Percentiles rank a stretch among this genome's conserved stretches.
phyloP scores from a whole-genome alignment of 2,113 vertebrate genomes.

The Sceloporus tristichus region DNA sequence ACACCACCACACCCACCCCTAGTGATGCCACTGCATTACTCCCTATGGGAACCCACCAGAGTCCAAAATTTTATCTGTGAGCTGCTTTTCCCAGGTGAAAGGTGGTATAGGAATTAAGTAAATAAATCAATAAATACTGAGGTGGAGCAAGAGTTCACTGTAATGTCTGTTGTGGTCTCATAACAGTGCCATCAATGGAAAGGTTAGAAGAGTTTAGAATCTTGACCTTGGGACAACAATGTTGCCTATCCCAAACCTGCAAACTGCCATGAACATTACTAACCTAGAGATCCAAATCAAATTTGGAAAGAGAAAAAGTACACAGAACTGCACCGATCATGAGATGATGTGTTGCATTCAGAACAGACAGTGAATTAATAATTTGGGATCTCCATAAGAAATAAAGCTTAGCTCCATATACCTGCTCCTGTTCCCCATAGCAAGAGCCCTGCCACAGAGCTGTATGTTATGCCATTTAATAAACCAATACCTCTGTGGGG shows the following conservation, averaged over 20 bases:
- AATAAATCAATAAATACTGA: too few relatives aligned
- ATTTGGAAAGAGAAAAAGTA: background rate
- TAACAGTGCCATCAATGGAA: background rate
- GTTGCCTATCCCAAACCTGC: too few relatives aligned
- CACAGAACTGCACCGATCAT: too few relatives aligned
- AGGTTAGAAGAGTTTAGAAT: background rate
- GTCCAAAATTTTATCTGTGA: too few relatives aligned
- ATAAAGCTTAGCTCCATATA: background rate
- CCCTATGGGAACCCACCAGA: too few relatives aligned
- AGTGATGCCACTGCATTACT: too few relatives aligned
- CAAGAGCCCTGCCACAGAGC: background rate
- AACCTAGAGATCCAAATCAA: background rate
- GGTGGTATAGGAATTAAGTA: too few relatives aligned
- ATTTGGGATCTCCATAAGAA: background rate
- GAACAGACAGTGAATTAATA: background rate
- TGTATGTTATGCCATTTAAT: background rate
- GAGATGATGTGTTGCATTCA: background rate
- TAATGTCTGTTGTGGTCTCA: too few relatives aligned
- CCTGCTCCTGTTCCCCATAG: background rate
- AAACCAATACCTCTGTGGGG: background rate
- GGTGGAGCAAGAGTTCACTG: too few relatives aligned
- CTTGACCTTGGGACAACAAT: background rate
- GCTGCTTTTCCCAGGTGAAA: too few relatives aligned
- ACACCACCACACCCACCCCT: too few relatives aligned
- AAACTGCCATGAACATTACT: background rate